A percentile compares a stretch with the other conserved stretches of the same genome.
phyloP scores from a whole-genome alignment of 53 echinoderm and acorn worm genomes.

The Zoroaster sp. region DNA sequence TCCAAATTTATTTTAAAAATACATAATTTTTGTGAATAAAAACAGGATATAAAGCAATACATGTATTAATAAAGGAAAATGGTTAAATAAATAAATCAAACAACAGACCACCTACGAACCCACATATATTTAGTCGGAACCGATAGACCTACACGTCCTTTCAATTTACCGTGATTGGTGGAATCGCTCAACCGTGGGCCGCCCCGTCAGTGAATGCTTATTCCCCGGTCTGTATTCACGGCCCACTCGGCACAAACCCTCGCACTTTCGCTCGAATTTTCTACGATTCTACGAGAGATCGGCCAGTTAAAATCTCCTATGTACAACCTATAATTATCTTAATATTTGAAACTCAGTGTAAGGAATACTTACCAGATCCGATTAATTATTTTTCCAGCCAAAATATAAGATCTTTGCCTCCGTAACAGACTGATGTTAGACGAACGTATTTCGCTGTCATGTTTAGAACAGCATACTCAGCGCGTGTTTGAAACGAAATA shows the following conservation, averaged over 20 bases:
- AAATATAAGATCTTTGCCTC: background rate
- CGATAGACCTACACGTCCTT: too few relatives aligned
- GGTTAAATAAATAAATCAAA: too few relatives aligned
- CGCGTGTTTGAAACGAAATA: background rate
- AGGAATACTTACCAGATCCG: constrained; percentile 10
- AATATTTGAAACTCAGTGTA: background rate
- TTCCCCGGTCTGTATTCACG: background rate
- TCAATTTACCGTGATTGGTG: background rate
- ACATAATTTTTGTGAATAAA: too few relatives aligned
- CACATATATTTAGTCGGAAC: too few relatives aligned
- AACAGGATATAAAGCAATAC: too few relatives aligned
- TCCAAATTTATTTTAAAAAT: too few relatives aligned
- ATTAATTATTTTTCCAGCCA: constrained; percentile 3
- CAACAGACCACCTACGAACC: too few relatives aligned
- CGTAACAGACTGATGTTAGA: background rate
- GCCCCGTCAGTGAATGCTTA: background rate
- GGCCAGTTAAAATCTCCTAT: background rate
- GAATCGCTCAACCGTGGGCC: background rate
- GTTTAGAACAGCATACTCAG: background rate
- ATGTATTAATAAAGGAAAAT: too few relatives aligned
- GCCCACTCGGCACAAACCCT: background rate
- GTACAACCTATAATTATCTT: background rate
- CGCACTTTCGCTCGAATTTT: background rate
- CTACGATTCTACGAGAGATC: background rate
- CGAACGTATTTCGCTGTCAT: background rate